Base-by-base conservation (phyloP, 2,797 vertebrate species). In the Cheirogaleus major region DNA sequence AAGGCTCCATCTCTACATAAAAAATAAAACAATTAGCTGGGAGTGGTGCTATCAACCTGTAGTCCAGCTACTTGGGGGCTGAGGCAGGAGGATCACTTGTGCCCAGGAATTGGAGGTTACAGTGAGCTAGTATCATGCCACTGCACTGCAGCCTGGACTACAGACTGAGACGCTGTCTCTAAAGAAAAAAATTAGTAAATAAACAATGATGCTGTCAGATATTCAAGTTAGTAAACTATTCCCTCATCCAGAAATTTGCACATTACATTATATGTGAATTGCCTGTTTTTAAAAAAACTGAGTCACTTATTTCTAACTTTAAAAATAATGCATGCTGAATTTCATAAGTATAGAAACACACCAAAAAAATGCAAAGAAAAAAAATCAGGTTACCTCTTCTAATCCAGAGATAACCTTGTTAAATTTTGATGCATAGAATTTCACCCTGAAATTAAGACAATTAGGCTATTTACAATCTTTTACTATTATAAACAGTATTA, bases 181-280 rank as follows among this genome's bases (percentile, higher is more conserved):
- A 65, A 18, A 65, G n/a, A 17, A 3, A 63, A 65, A 7, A 52
- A 61, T 32, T 30, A 70, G 22, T 35, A 11, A 59, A 27, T 12
- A 59, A 59, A 27, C 25, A 59, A 25, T 59, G 30, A 75, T 67
- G 23, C 38, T 63, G 30, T 70, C 59, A 88, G n/a, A 75, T 55
- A 76, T 57, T 93, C 35, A 90, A 86, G 22, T 78, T 91, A 73
- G 69, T 61, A 91, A 70, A 82, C 57, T 43, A 89, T 89, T 83
- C 41, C 9, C 38, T 90, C n/a, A 65, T 73, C 81, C 55, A 94
- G 55, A 96, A 91, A 84, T 7, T 38, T 87, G 17, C n/a, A 91
- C 1, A 12, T 59, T 80, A 57, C 25, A n/a, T 59, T 92, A 32
- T 35, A 48, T 30, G 55, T 81, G 50, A 82, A 92, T 55, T 80